Conservation (phyloP, 1,140 invertebrate genomes). For the Pseudachorutes palmiensis region DNA sequence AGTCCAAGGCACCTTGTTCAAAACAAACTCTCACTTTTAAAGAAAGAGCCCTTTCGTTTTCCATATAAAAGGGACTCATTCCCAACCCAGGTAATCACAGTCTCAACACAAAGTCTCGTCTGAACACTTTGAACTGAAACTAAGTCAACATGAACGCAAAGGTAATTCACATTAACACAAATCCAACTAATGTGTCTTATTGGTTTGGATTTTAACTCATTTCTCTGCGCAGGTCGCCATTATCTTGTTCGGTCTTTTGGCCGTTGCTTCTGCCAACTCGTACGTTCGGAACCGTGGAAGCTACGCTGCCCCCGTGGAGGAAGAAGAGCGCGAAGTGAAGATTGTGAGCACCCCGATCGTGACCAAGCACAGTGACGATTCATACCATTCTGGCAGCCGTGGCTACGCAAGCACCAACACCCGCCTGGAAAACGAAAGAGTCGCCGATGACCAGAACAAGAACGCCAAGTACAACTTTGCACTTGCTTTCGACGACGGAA, state of each 20-base stretch:
- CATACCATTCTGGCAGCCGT: not conserved
- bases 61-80: not conserved
- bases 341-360: conserved; percentile 2
- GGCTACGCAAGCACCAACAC: not conserved
- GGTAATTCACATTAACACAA: not conserved
- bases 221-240: not conserved
- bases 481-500: conserved; percentile 46
- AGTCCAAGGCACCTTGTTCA: not conserved
- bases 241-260: not conserved
- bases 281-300: not conserved
- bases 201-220: not conserved
- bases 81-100: not conserved
- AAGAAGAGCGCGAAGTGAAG: not conserved
- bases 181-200: not conserved
- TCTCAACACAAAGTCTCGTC: not conserved
- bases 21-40: not conserved
- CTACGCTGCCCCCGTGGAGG: not conserved
- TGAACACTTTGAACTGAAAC: not conserved
- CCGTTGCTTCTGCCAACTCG: not conserved
- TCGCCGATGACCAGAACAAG: conserved; percentile 37
- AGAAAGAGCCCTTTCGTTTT: not conserved
- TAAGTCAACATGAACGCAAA: not conserved
- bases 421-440: conserved; percentile 18
- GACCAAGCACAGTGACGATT: not conserved
- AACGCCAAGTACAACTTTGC: conserved; percentile 47